Percentiles rank a stretch among this genome's conserved stretches.
Evolutionary conservation across 1,140 invertebrate species (phyloP).

Genomic region (Plectrocnemia conspersa): DNA sequence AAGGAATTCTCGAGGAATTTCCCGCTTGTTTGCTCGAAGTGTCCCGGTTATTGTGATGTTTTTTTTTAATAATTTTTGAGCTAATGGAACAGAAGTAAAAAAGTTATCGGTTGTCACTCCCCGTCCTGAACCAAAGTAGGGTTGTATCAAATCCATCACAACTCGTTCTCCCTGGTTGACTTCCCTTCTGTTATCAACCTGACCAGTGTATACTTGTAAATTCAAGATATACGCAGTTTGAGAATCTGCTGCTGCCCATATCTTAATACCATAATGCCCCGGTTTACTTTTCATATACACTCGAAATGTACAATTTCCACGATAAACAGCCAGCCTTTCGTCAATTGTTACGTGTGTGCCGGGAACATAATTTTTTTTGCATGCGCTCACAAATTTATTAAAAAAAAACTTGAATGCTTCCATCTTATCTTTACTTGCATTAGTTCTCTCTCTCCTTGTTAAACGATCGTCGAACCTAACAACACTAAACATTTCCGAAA

Average conservation of each 20-base stretch:
- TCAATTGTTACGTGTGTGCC: too few species aligned
- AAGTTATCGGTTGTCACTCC: constrained; percentile 1
- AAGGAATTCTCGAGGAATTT: constrained; percentile 29
- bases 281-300: constrained; percentile 44
- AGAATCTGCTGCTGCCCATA: constrained; percentile 35
- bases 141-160: background rate
- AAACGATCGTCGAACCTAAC: too few species aligned
- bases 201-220: constrained; percentile 36
- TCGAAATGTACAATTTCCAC: constrained; percentile 37
- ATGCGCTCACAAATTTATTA: too few species aligned
- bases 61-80: background rate
- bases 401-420: too few species aligned
- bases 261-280: constrained; percentile 45
- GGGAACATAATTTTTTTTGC: too few species aligned
- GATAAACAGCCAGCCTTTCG: too few species aligned
- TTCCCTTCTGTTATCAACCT: constrained; percentile 28
- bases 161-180: background rate
- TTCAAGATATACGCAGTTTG: constrained; percentile 37
- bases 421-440: too few species aligned
- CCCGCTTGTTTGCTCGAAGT: constrained; percentile 24
- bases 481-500: too few species aligned
- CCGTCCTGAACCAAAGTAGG: background rate
- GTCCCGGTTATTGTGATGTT: constrained; percentile 20
- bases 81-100: background rate
- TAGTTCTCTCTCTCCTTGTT: too few species aligned